Base-by-base conservation (phyloP, 2,888 invertebrate genomes). In the Pseudococcus jackbeardsleyi region DNA sequence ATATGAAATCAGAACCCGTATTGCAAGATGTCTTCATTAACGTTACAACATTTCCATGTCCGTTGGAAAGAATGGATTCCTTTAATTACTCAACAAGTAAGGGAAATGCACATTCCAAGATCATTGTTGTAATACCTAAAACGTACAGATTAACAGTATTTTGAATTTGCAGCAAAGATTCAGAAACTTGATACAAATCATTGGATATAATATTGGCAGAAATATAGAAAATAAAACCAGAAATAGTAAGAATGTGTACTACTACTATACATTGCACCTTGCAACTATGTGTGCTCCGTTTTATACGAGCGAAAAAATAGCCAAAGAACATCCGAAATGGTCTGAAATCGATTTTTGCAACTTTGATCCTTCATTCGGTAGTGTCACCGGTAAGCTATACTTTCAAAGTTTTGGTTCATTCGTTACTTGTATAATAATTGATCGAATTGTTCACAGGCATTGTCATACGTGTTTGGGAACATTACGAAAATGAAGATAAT, bases 231-330 rank as follows among this genome's bases (percentile, higher is more conserved):
- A 93, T 86, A 90, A 91, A 0, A 17, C 12, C 8, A 77, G 50
- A 77, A 72, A 22, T 15, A n/a, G 9, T 7, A 91, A 92, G 1
- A 92, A 92, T 64, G 93, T 94, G 90, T 94, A 94, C 90, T 94
- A 95, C 91, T 96, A 96, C 91, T 94, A 95, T 90, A 96, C 97
- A 0, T 92, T 97, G 33, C 97, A 97, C 91, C 93, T 95, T 90
- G 95, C 96, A 5, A 94, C 94, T 19, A 95, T 96, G 94, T 95
- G 95, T 9, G 95, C 96, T 8, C 96, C 97, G 0, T 95, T 97
- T 91, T 97, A 96, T 90, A 96, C 95, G 0, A 97, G 96, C 90
- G 96, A 96, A 91, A 93, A 94, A 90, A 93, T 96, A 89, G 93
- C 93, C 85, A 94, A 94, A 22, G 93, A 93, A 33, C 95, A 95